A percentile compares a stretch with the other conserved stretches of the same genome.
Evolutionary conservation across 2,113 vertebrate species (phyloP).

Genomic region (Cariama cristata): DNA sequence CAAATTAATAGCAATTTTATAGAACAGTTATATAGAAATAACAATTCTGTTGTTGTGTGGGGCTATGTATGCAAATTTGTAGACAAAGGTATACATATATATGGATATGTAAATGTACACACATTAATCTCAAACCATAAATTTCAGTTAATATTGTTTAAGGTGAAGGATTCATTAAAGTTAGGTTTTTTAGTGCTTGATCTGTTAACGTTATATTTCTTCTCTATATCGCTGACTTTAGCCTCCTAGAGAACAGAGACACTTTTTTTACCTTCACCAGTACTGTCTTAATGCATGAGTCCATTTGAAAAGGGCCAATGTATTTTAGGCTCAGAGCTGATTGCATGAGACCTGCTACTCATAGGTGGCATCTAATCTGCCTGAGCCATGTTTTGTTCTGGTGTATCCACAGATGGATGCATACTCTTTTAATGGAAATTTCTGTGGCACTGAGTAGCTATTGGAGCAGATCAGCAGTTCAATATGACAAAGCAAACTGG

Average conservation of each 20-base stretch:
- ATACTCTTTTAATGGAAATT: not conserved
- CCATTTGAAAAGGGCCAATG: accelerated
- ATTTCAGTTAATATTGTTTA: not conserved
- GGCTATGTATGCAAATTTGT: not conserved
- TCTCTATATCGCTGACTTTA: not conserved
- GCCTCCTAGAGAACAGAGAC: not conserved
- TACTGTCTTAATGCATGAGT: accelerated
- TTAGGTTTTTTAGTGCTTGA: not conserved
- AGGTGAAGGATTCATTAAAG: not conserved
- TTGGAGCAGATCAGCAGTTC: not conserved
- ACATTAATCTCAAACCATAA: not conserved
- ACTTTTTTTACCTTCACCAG: not conserved
- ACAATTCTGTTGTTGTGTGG: not conserved
- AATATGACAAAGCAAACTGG: not conserved
- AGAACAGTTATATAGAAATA: not conserved
- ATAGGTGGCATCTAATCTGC: not conserved
- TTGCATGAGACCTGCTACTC: not conserved
- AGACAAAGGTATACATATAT: not conserved
- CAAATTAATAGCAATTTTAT: not conserved
- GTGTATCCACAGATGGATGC: not conserved
- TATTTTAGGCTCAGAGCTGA: not conserved
- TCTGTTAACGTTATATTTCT: not conserved
- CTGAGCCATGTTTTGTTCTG: not conserved
- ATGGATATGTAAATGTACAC: not conserved
- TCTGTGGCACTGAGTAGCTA: not conserved